Conservation (phyloP, 2,888 invertebrate species). For the Enoplolaimus lenunculus region DNA sequence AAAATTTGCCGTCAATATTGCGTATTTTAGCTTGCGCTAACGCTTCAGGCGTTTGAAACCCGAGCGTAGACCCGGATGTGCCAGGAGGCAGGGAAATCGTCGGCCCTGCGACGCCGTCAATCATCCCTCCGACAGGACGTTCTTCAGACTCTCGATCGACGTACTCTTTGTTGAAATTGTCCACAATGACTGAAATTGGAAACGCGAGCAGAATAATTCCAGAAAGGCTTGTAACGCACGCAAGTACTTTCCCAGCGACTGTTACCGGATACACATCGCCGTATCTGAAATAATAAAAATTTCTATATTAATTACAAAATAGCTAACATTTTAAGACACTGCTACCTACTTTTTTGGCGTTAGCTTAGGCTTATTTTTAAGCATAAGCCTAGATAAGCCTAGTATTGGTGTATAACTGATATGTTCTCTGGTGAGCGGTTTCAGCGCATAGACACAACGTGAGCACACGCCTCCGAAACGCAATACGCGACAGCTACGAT, state of each 20-base stretch:
- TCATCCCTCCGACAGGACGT: neutral
- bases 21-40: neutral
- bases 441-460: too few relatives aligned
- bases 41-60: neutral
- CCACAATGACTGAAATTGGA: conserved; percentile 13
- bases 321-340: too few relatives aligned
- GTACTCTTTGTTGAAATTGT: conserved; percentile 16
- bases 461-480: too few relatives aligned
- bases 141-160: neutral
- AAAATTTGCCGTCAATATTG: conserved; percentile 1
- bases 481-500: too few relatives aligned
- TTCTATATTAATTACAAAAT: too few relatives aligned
- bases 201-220: conserved; percentile 14
- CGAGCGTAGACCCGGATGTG: neutral
- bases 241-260: neutral
- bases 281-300: conserved; percentile 8
- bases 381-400: too few relatives aligned
- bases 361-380: too few relatives aligned
- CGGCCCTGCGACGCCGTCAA: neutral
- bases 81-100: neutral
- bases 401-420: too few relatives aligned
- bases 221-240: conserved; percentile 11
- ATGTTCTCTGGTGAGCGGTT: too few relatives aligned
- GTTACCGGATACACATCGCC: conserved; percentile 17
- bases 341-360: too few relatives aligned